phyloP scores from a whole-genome alignment of 2,113 vertebrate genomes.

The Peromyscus californicus region DNA sequence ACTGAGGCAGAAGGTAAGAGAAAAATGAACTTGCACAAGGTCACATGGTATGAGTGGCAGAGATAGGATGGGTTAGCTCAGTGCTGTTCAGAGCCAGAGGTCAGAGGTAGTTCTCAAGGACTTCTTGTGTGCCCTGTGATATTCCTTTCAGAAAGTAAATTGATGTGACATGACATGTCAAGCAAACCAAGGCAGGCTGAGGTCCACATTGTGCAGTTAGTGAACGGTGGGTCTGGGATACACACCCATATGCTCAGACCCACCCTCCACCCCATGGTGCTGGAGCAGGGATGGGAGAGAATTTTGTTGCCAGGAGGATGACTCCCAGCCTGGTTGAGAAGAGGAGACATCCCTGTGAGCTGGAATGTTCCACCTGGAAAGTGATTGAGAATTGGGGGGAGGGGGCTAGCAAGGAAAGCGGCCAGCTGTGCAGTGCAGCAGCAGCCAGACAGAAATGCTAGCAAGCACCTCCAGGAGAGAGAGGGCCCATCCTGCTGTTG shows the following conservation, averaged over 20 bases:
- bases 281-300: fast-evolving
- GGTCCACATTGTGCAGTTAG: neutral
- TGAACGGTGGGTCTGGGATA: neutral
- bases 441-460: fast-evolving
- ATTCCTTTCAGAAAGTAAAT: neutral
- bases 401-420: too few relatives aligned
- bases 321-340: neutral
- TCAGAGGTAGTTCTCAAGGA: fast-evolving
- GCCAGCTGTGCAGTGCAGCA: neutral
- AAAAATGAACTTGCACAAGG: neutral
- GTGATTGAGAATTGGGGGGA: neutral
- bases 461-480: neutral
- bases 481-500: fast-evolving
- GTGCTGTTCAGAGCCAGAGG: fast-evolving
- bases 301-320: neutral
- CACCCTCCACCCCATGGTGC: fast-evolving
- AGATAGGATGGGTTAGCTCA: neutral
- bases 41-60: neutral
- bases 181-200: neutral
- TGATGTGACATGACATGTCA: fast-evolving
- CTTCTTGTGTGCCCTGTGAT: neutral
- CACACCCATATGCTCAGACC: fast-evolving
- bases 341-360: neutral
- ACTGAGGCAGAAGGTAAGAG: neutral
- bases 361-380: neutral